Evolutionary conservation across 2,888 invertebrate genomes (phyloP), one percentile per base, ranked within the genome.

Genomic region (Cheilosia variabilis): DNA sequence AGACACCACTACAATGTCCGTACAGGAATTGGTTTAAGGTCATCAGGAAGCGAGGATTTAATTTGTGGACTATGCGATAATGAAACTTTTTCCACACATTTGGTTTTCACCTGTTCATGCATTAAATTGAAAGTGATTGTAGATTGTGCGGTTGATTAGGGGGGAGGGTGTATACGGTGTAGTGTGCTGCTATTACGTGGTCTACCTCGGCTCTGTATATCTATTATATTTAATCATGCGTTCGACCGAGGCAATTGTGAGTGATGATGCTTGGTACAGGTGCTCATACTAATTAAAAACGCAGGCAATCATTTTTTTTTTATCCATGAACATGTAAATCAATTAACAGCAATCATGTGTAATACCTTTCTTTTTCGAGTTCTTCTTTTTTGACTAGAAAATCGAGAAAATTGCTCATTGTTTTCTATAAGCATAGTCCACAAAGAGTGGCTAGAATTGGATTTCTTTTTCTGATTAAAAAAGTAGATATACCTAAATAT

Each of bases 21-120:
- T 31, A 55, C 53, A 50, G 31, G 63, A 78, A 78, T 72, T 78
- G 73, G 83, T 79, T 84, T 79, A 84, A 84, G 83, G 83, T 84
- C 83, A 84, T 69, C 73, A 68, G 72, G 66, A 83, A 83, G 66
- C 72, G 52, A 84, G 73, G 68, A 69, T 73, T 78, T 57, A 45
- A 73, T 78, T 73, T 78, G 68, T 78, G 45, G 37, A 13, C 22
- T 43, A 43, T 72, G 57, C 52, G 41, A 73, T 55, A 62, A 62
- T 77, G 43, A 79, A 66, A 57, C 22, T 60, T 60, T 69, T 71
- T 55, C 65, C 79, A 72, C 65, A 31, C 79, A 50, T 52, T 76
- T 60, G 57, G 57, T 47, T 60, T 80, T 50, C 79, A 84, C 84
- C 84, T 84, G 84, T 79, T 68, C 72, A 65, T 79, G 58, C 69